Evolutionary conservation across 2,797 vertebrate genomes (phyloP).

Genomic region (Silurus lanzhouensis): DNA sequence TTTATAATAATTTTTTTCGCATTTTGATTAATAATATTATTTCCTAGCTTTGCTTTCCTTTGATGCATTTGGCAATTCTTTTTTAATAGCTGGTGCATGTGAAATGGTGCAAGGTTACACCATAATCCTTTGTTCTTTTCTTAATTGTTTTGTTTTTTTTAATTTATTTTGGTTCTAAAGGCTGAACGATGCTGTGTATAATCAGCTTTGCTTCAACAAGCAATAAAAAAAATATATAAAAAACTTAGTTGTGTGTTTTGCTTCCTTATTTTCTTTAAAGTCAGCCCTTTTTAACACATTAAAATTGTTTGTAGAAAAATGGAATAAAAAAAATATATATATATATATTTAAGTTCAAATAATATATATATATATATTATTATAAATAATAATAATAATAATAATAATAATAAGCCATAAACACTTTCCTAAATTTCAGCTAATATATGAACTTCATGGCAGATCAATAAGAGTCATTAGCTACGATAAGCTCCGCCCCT

Average conservation of each 20-base stretch:
- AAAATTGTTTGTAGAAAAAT: no score
- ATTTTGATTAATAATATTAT: not conserved
- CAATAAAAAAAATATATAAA: not conserved
- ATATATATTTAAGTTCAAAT: no score
- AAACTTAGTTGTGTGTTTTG: no score
- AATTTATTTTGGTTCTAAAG: not conserved
- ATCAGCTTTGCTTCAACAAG: not conserved
- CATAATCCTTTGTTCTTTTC: not conserved
- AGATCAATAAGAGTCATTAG: no score
- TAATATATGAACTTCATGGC: no score
- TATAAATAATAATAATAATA: no score
- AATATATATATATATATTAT: no score
- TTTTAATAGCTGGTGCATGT: not conserved
- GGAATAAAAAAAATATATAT: no score
- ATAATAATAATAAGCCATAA: no score
- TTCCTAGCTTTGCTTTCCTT: not conserved
- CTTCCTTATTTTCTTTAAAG: not conserved
- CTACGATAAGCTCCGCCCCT: no score
- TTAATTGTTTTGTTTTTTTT: not conserved
- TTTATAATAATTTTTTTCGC: not conserved
- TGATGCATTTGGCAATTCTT: not conserved
- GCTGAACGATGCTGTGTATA: no score
- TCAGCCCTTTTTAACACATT: not conserved
- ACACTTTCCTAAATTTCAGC: no score
- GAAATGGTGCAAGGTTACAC: not conserved